A percentile compares a stretch with the other conserved stretches of the same genome.
phyloP scores from a whole-genome alignment of 2,797 vertebrate genomes.

The Muraenolepis orangiensis region DNA sequence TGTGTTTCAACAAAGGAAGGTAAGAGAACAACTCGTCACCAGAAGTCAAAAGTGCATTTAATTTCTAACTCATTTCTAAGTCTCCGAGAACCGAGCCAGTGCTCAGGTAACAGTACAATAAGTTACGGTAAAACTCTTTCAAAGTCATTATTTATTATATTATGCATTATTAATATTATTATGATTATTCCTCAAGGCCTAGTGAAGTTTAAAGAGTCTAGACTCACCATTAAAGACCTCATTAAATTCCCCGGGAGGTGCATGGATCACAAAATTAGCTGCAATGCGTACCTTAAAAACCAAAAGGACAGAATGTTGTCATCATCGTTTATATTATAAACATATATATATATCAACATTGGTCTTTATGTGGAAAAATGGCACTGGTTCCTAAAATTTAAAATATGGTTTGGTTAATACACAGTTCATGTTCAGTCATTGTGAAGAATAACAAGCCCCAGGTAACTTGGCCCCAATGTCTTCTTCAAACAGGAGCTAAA shows the following conservation, averaged over 20 bases:
- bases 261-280: conserved; percentile 90
- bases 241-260: conserved; percentile 95
- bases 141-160: background rate
- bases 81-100: too few relatives aligned
- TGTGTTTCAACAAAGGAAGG: too few relatives aligned
- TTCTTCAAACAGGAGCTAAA: background rate
- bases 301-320: conserved; percentile 9
- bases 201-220: background rate
- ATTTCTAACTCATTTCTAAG: too few relatives aligned
- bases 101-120: too few relatives aligned
- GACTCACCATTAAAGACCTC: conserved; percentile 95
- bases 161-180: background rate
- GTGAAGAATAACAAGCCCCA: background rate
- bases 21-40: too few relatives aligned
- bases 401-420: too few relatives aligned
- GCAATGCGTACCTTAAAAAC: conserved; percentile 86
- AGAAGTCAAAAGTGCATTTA: too few relatives aligned
- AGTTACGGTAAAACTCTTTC: too few relatives aligned
- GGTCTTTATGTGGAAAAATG: too few relatives aligned
- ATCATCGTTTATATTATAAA: background rate
- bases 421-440: too few relatives aligned
- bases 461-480: background rate
- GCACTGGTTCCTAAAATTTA: too few relatives aligned
- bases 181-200: background rate
- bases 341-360: background rate